Percentiles rank a stretch among this genome's conserved stretches.
Evolutionary conservation across 2,113 vertebrate species (phyloP).

Genomic region (Stigmatopora nigra): DNA sequence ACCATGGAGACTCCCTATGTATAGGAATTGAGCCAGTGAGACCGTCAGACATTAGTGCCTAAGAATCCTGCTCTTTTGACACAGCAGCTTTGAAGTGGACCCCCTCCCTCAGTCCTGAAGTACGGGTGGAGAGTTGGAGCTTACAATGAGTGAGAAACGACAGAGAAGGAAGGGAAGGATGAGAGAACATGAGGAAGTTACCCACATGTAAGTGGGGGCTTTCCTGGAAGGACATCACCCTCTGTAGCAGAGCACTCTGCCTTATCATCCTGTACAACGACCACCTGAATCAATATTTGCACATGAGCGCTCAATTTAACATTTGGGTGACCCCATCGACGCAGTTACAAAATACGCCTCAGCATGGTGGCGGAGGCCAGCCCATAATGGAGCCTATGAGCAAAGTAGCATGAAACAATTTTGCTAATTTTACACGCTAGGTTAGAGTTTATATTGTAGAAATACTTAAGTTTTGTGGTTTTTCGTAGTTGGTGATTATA

Average conservation of each 20-base stretch:
- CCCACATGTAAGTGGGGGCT: conserved; percentile 68
- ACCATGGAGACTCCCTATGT: conserved; percentile 45
- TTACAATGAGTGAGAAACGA: conserved; percentile 36
- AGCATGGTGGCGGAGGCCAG: conserved; percentile 67
- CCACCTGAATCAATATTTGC: conserved; percentile 79
- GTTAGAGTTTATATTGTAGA: conserved; percentile 28
- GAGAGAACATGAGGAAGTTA: conserved; percentile 60
- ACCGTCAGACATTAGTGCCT: conserved; percentile 53
- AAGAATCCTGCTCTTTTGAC: conserved; percentile 58
- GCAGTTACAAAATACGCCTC: conserved; percentile 69
- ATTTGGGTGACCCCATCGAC: conserved; percentile 72
- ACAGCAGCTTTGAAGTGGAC: conserved; percentile 65
- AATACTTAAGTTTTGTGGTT: background rate
- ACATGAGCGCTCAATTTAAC: conserved; percentile 74
- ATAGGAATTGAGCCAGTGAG: conserved; percentile 57
- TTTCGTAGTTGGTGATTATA: background rate
- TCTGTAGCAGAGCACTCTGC: conserved; percentile 56
- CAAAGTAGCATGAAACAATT: conserved; percentile 46
- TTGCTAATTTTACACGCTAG: conserved; percentile 40
- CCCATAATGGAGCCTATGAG: conserved; percentile 66
- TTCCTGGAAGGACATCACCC: conserved; percentile 70
- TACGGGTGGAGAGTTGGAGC: conserved; percentile 51
- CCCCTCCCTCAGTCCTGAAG: conserved; percentile 53
- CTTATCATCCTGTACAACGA: conserved; percentile 69
- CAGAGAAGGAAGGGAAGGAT: conserved; percentile 46